phyloP scores from a whole-genome alignment of 2,888 invertebrate genomes.

The Oxytorus armatus region DNA sequence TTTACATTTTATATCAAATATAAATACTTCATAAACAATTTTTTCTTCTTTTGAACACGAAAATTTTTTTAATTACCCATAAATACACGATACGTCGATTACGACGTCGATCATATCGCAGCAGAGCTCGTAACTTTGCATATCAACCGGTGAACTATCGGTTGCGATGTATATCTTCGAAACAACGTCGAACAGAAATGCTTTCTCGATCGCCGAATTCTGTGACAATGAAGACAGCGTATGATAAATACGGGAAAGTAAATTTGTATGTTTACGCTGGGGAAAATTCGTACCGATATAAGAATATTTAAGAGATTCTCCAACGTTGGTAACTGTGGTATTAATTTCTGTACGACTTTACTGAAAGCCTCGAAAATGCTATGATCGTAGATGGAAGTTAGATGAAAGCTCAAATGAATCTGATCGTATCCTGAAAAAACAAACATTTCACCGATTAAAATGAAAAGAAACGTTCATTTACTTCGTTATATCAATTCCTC shows the following conservation, averaged over 20 bases:
- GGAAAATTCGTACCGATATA: slow-evolving; percentile 90
- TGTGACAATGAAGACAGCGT: slow-evolving; percentile 86
- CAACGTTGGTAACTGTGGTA: slow-evolving; percentile 97
- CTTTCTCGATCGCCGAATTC: slow-evolving; percentile 99
- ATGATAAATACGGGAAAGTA: too few relatives aligned
- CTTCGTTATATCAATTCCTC: too few relatives aligned
- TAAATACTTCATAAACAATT: slow-evolving; percentile 1
- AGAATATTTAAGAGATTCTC: slow-evolving; percentile 99
- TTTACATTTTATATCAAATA: background rate
- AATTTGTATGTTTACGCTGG: too few relatives aligned
- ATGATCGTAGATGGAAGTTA: slow-evolving; percentile 99
- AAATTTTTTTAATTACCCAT: slow-evolving; percentile 89
- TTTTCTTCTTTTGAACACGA: background rate
- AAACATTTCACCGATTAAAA: too few relatives aligned
- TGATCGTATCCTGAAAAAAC: slow-evolving; percentile 88
- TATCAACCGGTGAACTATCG: slow-evolving; percentile 99
- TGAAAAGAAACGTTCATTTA: too few relatives aligned
- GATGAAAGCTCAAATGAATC: slow-evolving; percentile 96
- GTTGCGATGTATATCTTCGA: slow-evolving; percentile 99
- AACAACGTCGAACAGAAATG: slow-evolving; percentile 99
- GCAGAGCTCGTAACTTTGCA: slow-evolving; percentile 99
- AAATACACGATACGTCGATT: slow-evolving; percentile 99
- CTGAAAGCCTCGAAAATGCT: slow-evolving; percentile 99
- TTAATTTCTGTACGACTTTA: slow-evolving; percentile 99
- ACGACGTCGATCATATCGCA: slow-evolving; percentile 99